Percentiles rank a stretch among this genome's conserved stretches.
Evolutionary conservation across 2,888 invertebrate genomes (phyloP).

Genomic region (Plebejus melissa): DNA sequence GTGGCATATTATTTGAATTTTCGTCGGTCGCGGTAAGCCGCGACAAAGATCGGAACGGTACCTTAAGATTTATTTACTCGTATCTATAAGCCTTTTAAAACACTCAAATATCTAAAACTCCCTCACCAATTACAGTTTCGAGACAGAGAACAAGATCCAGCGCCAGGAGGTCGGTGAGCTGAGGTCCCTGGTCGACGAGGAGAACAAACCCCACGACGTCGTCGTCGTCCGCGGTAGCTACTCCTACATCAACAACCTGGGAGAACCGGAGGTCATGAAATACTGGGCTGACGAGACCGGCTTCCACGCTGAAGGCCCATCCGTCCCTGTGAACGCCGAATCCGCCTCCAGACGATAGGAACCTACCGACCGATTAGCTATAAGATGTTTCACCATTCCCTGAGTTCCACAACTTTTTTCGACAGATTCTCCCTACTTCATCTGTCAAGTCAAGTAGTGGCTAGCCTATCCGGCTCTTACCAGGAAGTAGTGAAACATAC

Average conservation of each 20-base stretch:
- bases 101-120: background rate
- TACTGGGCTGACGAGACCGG: slow-evolving; percentile 82
- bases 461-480: too few species aligned
- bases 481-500: too few species aligned
- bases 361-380: slow-evolving; percentile 7
- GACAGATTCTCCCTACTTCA: too few species aligned
- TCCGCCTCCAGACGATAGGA: slow-evolving; percentile 39
- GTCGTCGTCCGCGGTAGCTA: slow-evolving; percentile 80
- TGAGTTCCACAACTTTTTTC: too few species aligned
- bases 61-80: too few species aligned
- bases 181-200: slow-evolving; percentile 66
- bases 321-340: slow-evolving; percentile 73
- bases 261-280: slow-evolving; percentile 67
- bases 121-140: slow-evolving; percentile 51
- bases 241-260: slow-evolving; percentile 76
- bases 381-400: too few species aligned
- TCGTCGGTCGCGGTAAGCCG: too few species aligned
- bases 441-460: too few species aligned
- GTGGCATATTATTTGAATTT: too few species aligned
- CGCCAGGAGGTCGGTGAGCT: slow-evolving; percentile 71
- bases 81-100: too few species aligned
- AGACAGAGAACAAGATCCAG: slow-evolving; percentile 77
- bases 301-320: slow-evolving; percentile 80
- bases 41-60: too few species aligned
- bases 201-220: slow-evolving; percentile 76